These are phyloP conservation scores for Micrasema longulum DNA, from an alignment of 1,140 invertebrate species.

Conservation along the genomic window DNA sequence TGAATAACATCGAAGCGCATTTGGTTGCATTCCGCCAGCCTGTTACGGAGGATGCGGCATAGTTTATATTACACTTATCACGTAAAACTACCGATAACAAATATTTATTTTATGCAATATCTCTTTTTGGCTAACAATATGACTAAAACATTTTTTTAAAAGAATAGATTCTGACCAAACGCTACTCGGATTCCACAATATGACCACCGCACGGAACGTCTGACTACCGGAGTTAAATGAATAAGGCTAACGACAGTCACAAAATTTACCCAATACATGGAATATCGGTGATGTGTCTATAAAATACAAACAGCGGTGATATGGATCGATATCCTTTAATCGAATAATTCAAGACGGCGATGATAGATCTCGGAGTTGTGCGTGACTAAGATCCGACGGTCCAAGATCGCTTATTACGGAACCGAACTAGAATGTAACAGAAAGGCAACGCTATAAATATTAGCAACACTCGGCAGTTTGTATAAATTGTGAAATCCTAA, in stretches of 20 bases:
- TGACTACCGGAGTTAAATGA: too few species aligned
- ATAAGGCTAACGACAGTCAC: too few species aligned
- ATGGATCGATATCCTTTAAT: constrained; percentile 29
- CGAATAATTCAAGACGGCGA: background rate
- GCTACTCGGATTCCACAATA: too few species aligned
- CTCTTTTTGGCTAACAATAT: constrained; percentile 6
- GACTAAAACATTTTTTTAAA: constrained; percentile 6
- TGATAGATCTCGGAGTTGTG: too few species aligned
- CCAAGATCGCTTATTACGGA: too few species aligned
- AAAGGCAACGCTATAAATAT: background rate
- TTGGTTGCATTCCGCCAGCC: too few species aligned
- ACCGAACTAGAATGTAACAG: too few species aligned
- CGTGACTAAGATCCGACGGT: too few species aligned
- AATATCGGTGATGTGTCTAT: background rate
- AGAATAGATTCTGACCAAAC: background rate
- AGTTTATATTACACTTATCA: too few species aligned
- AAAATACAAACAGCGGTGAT: constrained; percentile 10
- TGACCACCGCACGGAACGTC: too few species aligned
- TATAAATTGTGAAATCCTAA: constrained; percentile 23
- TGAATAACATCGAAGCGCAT: too few species aligned
- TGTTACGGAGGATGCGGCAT: too few species aligned
- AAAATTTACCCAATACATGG: background rate
- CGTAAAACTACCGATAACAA: constrained; percentile 1
- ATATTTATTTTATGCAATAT: constrained; percentile 8
- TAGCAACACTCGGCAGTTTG: background rate